Percentiles rank a stretch among this genome's conserved stretches.
phyloP scores from a whole-genome alignment of 2,888 invertebrate species.

The Cheilosia scutellata region DNA sequence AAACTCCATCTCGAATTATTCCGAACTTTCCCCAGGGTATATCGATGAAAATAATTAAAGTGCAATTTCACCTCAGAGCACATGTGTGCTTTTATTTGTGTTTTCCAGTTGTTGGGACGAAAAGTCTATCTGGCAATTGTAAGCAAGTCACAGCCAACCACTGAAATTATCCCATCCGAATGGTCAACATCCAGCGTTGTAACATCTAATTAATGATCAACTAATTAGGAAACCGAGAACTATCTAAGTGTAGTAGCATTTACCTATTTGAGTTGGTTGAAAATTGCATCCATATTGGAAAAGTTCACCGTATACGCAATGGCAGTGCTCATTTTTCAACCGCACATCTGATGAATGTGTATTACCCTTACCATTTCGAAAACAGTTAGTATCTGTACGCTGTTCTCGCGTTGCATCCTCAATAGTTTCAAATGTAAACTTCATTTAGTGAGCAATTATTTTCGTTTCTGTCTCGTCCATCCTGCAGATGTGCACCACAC shows the following conservation, averaged over 20 bases:
- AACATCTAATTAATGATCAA: conserved; percentile 47
- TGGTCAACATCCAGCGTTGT: neutral
- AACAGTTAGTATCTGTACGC: conserved; percentile 13
- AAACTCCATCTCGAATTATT: conserved; percentile 2
- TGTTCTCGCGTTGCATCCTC: conserved; percentile 6
- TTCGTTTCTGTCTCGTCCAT: conserved; percentile 19
- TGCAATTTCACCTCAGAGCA: conserved; percentile 20
- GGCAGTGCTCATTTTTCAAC: neutral
- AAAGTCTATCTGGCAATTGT: neutral
- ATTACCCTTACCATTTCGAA: neutral
- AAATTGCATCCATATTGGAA: conserved; percentile 1
- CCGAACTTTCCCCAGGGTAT: neutral
- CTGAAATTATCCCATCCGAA: neutral
- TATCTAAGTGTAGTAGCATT: conserved; percentile 4
- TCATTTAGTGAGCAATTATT: conserved; percentile 57
- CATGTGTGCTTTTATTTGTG: conserved; percentile 2
- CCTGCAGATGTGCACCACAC: conserved; percentile 6
- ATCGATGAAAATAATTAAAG: conserved; percentile 12
- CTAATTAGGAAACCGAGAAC: conserved; percentile 42
- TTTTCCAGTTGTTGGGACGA: neutral
- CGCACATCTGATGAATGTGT: conserved; percentile 9
- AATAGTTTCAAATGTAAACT: conserved; percentile 53
- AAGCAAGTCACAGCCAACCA: neutral
- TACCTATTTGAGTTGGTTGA: neutral
- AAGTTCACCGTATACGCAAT: conserved; percentile 1